Conservation (phyloP, 2,888 invertebrate genomes). For the Pegoplata infirma region DNA sequence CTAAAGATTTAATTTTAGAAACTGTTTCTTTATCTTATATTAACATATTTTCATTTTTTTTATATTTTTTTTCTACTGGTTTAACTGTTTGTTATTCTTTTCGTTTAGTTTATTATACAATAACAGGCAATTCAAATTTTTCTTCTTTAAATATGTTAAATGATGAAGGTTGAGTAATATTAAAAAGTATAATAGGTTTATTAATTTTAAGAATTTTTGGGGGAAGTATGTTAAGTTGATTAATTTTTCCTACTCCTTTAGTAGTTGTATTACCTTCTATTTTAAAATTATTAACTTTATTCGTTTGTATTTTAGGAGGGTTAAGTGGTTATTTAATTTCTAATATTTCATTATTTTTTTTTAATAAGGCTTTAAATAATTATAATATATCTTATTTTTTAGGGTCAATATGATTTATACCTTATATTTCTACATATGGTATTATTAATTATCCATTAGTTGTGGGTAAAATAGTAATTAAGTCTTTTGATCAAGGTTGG, state of each 20-base stretch:
- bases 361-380: constrained; percentile 77
- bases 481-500: constrained; percentile 79
- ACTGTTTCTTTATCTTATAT: constrained; percentile 79
- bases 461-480: constrained; percentile 76
- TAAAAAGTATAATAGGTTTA: constrained; percentile 77
- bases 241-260: constrained; percentile 80
- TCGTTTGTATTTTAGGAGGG: constrained; percentile 78
- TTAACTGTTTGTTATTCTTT: constrained; percentile 81
- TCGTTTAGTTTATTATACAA: constrained; percentile 80
- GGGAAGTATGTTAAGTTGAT: constrained; percentile 80
- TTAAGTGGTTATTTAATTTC: constrained; percentile 78
- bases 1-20: constrained; percentile 83
- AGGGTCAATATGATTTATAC: background rate
- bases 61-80: constrained; percentile 80
- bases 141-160: constrained; percentile 78
- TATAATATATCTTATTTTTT: constrained; percentile 61
- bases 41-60: constrained; percentile 80
- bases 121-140: constrained; percentile 79
- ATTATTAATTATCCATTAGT: constrained; percentile 1
- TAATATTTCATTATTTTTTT: constrained; percentile 77
- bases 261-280: constrained; percentile 80
- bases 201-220: constrained; percentile 76
- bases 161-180: constrained; percentile 79
- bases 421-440: background rate
- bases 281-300: constrained; percentile 80